A percentile compares a stretch with the other conserved stretches of the same genome.
Evolutionary conservation across 2,113 vertebrate genomes (phyloP).

Genomic region (Grallaria varia): DNA sequence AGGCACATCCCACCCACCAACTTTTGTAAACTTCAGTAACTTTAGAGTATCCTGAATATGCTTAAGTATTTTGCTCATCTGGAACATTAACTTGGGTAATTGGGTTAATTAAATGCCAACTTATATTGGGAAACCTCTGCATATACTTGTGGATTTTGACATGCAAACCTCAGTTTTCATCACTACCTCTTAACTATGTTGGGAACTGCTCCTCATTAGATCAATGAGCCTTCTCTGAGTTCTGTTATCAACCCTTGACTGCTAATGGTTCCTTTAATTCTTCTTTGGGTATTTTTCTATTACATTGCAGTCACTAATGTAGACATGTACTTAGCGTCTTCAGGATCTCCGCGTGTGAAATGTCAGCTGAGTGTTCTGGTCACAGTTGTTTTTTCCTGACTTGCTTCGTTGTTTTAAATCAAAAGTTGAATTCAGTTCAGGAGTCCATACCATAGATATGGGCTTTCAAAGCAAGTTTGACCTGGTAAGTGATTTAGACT

Average conservation of each 20-base stretch:
- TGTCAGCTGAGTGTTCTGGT: neutral
- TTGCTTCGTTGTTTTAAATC: slow-evolving; percentile 8
- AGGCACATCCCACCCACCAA: neutral
- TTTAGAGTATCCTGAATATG: neutral
- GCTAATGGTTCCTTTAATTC: neutral
- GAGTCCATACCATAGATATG: neutral
- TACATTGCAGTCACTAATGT: neutral
- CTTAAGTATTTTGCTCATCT: neutral
- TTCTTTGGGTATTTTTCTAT: slow-evolving; percentile 2
- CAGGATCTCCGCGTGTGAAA: neutral
- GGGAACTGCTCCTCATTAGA: slow-evolving; percentile 25
- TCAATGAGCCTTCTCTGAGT: slow-evolving; percentile 9
- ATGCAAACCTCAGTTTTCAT: neutral
- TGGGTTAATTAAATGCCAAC: neutral
- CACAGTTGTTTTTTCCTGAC: neutral
- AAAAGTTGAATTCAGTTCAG: neutral
- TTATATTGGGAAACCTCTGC: neutral
- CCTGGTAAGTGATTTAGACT: slow-evolving; percentile 21
- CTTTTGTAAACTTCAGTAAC: neutral
- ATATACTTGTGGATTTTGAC: neutral
- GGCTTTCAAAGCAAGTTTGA: slow-evolving; percentile 27
- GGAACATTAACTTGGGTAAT: neutral
- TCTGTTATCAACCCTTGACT: neutral
- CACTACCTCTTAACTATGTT: neutral
- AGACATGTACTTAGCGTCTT: neutral